Base-by-base conservation (phyloP, 2,797 vertebrate species). In the Phoxinus dragarum region DNA sequence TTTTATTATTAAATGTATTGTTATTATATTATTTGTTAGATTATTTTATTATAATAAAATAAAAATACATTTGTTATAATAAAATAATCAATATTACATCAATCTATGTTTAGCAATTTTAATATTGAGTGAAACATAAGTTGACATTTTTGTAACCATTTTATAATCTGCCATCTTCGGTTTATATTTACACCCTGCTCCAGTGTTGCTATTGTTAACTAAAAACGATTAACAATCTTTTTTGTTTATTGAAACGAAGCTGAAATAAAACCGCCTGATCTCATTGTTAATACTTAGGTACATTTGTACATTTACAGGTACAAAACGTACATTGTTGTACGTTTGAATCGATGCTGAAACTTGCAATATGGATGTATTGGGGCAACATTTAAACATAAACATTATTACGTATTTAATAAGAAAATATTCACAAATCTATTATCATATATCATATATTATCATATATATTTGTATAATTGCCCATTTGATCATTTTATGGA, bases 71-170 rank as follows among this genome's bases (percentile, higher is more conserved):
- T 5, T 11, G 11, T 64, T 71, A 44, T 73, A 10, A 10, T 31
- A 71, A 27, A 61, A 61, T 61, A 27, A 61, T 27, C 56, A 61
- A 61, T 64, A 64, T 64, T 64, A 64, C 8, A 31, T 4, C 11
- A 64, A 27, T 64, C 59, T 64, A 64, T 64, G n/a, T 64, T 64
- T 27, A 64, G 27, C 59, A 64, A 61, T 42, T 71, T 71, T 40
- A 71, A n/a, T 71, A 17, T 27, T 47, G 3, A 73, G n/a, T 27
- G 7, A 73, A 47, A 40, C 11, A 69, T 11, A 17, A 34, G 31
- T 34, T 3, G 31, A 34, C 31, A 34, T 64, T 10, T 56, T 38
- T 67, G 31, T 67, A 9, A 69, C 9, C 4, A 6, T 40, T 69
- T 42, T 42, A 14, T n/a, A n/a, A 71, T 71, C 54, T 64, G 10